These are phyloP conservation scores for Myoxocephalus aenaeus DNA, from an alignment of 2,797 vertebrate species.

Conservation along the genomic window DNA sequence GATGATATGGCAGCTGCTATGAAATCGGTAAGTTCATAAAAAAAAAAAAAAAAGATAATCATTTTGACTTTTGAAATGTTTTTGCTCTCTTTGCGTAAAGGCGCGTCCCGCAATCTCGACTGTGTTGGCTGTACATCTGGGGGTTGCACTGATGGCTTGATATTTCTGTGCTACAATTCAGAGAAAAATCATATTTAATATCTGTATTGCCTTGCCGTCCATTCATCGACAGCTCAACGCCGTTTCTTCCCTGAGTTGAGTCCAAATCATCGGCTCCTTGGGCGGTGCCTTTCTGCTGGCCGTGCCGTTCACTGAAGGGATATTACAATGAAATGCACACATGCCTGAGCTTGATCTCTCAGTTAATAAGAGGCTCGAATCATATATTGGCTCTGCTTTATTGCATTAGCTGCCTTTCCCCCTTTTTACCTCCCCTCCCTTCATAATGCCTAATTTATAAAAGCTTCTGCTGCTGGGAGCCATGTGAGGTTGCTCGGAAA, in stretches of 20 bases:
- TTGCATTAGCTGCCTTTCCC: slow-evolving; percentile 27
- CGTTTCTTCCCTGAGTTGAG: slow-evolving; percentile 11
- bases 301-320: slow-evolving; percentile 45
- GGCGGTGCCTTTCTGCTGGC: slow-evolving; percentile 84
- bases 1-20: slow-evolving; percentile 99
- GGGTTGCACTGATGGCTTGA: slow-evolving; percentile 5
- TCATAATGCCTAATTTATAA: slow-evolving; percentile 52
- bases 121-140: slow-evolving; percentile 22
- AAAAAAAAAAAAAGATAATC: neutral
- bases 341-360: slow-evolving; percentile 50
- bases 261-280: slow-evolving; percentile 73
- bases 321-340: slow-evolving; percentile 58
- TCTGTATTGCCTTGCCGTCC: slow-evolving; percentile 29
- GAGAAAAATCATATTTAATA: neutral
- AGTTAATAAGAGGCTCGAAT: slow-evolving; percentile 27
- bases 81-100: slow-evolving; percentile 42
- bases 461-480: slow-evolving; percentile 61
- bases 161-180: slow-evolving; percentile 1
- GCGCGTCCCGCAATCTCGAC: slow-evolving; percentile 19
- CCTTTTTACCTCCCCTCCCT: slow-evolving; percentile 32
- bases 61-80: neutral
- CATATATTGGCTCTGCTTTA: slow-evolving; percentile 36
- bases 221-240: slow-evolving; percentile 18
- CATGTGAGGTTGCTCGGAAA: slow-evolving; percentile 70
- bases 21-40: slow-evolving; percentile 94